A percentile compares a stretch with the other conserved stretches of the same genome.
These are phyloP conservation scores for Pseudomugil gertrudae DNA, from an alignment of 2,797 vertebrate species.

Conservation along the genomic window DNA sequence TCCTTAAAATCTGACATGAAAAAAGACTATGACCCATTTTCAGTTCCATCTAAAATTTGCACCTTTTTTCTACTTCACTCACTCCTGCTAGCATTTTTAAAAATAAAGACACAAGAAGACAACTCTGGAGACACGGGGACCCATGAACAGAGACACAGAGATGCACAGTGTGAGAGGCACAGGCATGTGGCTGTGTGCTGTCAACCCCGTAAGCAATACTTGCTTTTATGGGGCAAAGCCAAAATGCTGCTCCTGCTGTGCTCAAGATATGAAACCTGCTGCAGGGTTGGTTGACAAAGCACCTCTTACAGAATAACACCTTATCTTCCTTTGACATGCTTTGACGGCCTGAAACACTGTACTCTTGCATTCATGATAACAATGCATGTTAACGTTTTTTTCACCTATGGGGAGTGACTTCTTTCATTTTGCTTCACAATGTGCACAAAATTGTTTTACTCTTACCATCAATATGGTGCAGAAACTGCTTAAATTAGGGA, in stretches of 20 bases:
- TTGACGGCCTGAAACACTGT: conserved; percentile 34
- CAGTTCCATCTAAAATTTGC: too few species aligned
- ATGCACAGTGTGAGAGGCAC: conserved; percentile 24
- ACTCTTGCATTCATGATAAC: conserved; percentile 37
- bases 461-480: conserved; percentile 39
- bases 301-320: conserved; percentile 28
- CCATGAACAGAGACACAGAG: conserved; percentile 7
- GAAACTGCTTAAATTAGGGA: background rate
- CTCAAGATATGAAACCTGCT: conserved; percentile 62
- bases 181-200: conserved; percentile 70
- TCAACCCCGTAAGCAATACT: conserved; percentile 61
- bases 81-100: background rate
- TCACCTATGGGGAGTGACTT: conserved; percentile 24
- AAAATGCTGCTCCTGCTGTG: conserved; percentile 52
- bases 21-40: conserved; percentile 1
- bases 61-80: too few species aligned
- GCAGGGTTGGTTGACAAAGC: conserved; percentile 36
- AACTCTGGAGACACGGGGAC: conserved; percentile 7
- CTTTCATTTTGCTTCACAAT: conserved; percentile 33
- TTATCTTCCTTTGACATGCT: conserved; percentile 67
- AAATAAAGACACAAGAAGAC: conserved; percentile 13
- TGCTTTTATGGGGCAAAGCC: conserved; percentile 56
- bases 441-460: conserved; percentile 22
- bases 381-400: conserved; percentile 43
- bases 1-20: conserved; percentile 18